These are phyloP conservation scores for Labrus mixtus DNA, from an alignment of 2,113 vertebrate genomes.

Conservation along the genomic window DNA sequence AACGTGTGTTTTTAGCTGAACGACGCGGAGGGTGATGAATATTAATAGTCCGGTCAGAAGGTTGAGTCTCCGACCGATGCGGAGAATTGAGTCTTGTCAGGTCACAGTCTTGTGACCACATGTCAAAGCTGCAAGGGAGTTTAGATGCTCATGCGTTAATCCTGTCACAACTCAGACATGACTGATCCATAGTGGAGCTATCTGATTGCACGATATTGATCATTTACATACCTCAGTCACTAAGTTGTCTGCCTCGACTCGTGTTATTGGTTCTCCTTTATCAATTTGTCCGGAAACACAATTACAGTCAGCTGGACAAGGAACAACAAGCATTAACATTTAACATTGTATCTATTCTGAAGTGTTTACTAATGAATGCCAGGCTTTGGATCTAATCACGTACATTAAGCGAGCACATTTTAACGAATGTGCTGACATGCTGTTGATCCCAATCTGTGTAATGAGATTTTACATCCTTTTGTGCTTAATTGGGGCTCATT, in stretches of 20 bases:
- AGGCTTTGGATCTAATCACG: constrained; percentile 26
- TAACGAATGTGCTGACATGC: constrained; percentile 17
- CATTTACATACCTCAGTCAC: not conserved
- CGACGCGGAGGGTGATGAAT: constrained; percentile 37
- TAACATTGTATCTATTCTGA: not conserved
- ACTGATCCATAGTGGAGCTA: not conserved
- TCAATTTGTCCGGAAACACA: not conserved
- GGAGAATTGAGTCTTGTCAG: constrained; percentile 29
- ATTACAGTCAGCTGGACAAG: not conserved
- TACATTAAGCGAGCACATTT: constrained; percentile 6
- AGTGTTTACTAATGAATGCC: constrained; percentile 14
- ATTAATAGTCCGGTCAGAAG: constrained; percentile 41
- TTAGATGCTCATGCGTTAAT: not conserved
- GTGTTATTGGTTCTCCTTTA: not conserved
- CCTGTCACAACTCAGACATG: not conserved
- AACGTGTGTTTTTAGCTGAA: not conserved
- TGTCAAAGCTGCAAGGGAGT: not conserved
- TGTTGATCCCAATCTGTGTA: constrained; percentile 25
- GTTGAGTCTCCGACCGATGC: constrained; percentile 20
- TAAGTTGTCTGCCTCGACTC: constrained; percentile 4
- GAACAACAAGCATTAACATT: not conserved
- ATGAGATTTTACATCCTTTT: constrained; percentile 21
- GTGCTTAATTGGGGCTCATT: constrained; percentile 12
- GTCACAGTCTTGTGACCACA: constrained; percentile 11
- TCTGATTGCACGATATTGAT: constrained; percentile 16